A percentile compares a stretch with the other conserved stretches of the same genome.
Conservation (phyloP, 2,797 vertebrate species). For the Lepus townsendii region DNA sequence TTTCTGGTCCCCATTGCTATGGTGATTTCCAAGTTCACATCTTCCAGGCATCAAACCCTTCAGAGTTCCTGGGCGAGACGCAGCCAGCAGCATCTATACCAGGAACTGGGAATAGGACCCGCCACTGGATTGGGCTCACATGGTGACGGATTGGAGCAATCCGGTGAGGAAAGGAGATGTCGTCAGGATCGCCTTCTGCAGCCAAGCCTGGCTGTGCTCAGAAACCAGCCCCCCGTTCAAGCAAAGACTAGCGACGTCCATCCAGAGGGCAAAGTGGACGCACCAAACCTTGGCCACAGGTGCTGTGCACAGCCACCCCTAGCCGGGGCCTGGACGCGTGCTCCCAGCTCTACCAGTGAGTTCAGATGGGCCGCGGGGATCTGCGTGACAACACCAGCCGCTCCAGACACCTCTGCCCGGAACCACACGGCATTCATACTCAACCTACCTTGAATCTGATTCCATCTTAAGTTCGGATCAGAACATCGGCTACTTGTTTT, state of each 20-base stretch:
- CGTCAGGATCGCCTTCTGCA: not conserved
- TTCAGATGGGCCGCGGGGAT: not conserved
- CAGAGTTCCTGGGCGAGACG: constrained; percentile 47
- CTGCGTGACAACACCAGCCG: not conserved
- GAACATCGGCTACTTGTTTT: not conserved
- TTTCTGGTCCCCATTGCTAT: constrained; percentile 40
- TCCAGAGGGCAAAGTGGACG: not conserved
- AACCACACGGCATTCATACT: not conserved
- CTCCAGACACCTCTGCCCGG: not conserved
- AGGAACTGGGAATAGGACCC: not conserved
- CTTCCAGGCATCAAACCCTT: not conserved
- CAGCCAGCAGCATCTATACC: not conserved
- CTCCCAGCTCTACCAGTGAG: not conserved
- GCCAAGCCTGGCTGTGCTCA: not conserved
- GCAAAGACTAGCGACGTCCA: not conserved
- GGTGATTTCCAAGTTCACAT: not conserved
- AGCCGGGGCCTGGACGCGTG: not conserved
- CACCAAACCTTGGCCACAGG: not conserved
- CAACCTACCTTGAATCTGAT: not conserved
- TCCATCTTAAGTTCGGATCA: not conserved
- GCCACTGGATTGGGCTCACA: not conserved
- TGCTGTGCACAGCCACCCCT: not conserved
- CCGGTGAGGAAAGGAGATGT: not conserved
- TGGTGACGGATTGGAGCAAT: not conserved
- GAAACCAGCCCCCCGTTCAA: not conserved